Evolutionary conservation across 1,140 invertebrate genomes (phyloP).

Genomic region (Agraylea sexmaculata): DNA sequence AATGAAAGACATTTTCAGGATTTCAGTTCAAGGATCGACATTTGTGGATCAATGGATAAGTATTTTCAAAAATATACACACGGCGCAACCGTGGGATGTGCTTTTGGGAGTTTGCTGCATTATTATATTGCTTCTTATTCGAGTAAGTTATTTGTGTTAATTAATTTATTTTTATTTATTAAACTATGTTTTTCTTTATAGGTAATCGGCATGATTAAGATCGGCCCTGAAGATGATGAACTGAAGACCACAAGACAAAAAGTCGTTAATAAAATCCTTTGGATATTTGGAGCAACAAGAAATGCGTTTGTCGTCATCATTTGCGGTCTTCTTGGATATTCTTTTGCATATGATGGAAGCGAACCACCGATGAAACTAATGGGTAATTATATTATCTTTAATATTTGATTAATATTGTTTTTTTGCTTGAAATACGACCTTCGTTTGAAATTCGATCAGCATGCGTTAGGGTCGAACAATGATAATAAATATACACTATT

Average conservation of each 20-base stretch:
- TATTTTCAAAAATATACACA: slow-evolving; percentile 47
- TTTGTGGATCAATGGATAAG: slow-evolving; percentile 63
- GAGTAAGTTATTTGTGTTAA: slow-evolving; percentile 39
- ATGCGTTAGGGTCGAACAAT: too few relatives aligned
- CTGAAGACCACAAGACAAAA: slow-evolving; percentile 36
- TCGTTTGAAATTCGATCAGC: too few relatives aligned
- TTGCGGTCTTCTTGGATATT: slow-evolving; percentile 47
- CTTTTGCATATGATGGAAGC: slow-evolving; percentile 32
- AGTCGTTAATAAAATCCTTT: slow-evolving; percentile 42
- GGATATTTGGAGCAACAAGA: slow-evolving; percentile 55
- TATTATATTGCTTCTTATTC: slow-evolving; percentile 53
- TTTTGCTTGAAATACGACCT: too few relatives aligned
- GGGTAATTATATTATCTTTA: slow-evolving; percentile 35
- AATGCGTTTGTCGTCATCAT: slow-evolving; percentile 69
- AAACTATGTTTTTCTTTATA: slow-evolving; percentile 27
- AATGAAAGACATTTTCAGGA: slow-evolving; percentile 72
- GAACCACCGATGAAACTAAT: slow-evolving; percentile 49
- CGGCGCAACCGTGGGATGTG: slow-evolving; percentile 53
- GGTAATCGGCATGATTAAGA: slow-evolving; percentile 44
- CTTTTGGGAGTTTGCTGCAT: slow-evolving; percentile 62
- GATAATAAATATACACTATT: too few relatives aligned
- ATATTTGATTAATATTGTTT: too few relatives aligned
- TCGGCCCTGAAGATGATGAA: slow-evolving; percentile 41
- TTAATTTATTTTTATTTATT: slow-evolving; percentile 4
- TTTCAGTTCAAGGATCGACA: slow-evolving; percentile 58